Evolutionary conservation across 2,888 invertebrate genomes (phyloP).

Genomic region (Volucella zonaria): DNA sequence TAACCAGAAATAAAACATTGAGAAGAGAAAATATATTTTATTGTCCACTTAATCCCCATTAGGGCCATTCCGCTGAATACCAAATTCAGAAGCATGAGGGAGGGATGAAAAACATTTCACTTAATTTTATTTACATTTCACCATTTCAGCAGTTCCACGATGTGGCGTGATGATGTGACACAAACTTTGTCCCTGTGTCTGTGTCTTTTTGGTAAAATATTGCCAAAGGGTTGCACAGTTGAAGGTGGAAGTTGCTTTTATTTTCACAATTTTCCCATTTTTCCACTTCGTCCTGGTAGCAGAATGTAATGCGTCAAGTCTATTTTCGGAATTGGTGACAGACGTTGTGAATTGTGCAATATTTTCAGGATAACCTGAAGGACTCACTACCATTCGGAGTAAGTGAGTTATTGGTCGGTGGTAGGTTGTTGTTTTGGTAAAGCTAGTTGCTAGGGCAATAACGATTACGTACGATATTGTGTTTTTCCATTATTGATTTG

Average conservation of each 20-base stretch:
- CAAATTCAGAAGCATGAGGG: slow-evolving; percentile 59
- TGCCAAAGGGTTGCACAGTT: neutral
- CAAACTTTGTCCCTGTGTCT: neutral
- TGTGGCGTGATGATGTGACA: slow-evolving; percentile 9
- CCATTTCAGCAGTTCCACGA: slow-evolving; percentile 5
- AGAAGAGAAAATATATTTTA: slow-evolving; percentile 77
- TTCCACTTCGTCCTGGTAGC: slow-evolving; percentile 8
- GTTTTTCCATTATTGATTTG: no score
- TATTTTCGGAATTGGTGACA: slow-evolving; percentile 29
- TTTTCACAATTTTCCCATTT: slow-evolving; percentile 29
- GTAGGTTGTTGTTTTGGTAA: no score
- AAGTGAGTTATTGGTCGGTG: no score
- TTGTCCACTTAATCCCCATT: slow-evolving; percentile 79
- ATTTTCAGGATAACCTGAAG: slow-evolving; percentile 10
- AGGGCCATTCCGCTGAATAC: slow-evolving; percentile 79
- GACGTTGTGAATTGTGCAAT: slow-evolving; percentile 1
- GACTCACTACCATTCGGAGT: no score
- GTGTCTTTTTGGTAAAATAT: neutral
- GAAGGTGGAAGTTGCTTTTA: neutral
- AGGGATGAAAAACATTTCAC: slow-evolving; percentile 65
- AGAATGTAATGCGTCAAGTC: slow-evolving; percentile 39
- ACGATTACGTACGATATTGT: no score
- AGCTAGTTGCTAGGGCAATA: no score
- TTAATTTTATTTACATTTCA: slow-evolving; percentile 73
- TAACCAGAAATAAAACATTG: slow-evolving; percentile 39